A percentile compares a stretch with the other conserved stretches of the same genome.
Conservation (phyloP, 92 coral and sea anemone species). For the Umimayanthus chanpuru region DNA sequence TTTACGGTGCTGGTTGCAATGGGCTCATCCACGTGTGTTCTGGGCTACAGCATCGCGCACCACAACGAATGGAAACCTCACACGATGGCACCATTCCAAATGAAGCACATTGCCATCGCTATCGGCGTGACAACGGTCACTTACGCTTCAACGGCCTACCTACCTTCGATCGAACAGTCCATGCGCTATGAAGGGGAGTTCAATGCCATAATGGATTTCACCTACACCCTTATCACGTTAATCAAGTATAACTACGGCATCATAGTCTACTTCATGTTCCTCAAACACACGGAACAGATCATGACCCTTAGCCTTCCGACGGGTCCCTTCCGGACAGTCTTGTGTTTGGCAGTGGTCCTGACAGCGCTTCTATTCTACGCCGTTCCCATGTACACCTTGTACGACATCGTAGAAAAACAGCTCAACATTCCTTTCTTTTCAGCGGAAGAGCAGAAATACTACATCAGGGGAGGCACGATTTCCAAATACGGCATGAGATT, state of each 20-base stretch:
- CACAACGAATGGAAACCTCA: constrained; percentile 79
- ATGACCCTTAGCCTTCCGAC: constrained; percentile 86
- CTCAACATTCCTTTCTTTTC: constrained; percentile 78
- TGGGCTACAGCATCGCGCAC: constrained; percentile 72
- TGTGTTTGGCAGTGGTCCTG: constrained; percentile 73
- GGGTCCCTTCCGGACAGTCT: constrained; percentile 78
- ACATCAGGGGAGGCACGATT: constrained; percentile 59
- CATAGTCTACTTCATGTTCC: constrained; percentile 84
- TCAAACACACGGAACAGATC: constrained; percentile 87
- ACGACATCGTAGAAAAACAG: constrained; percentile 86
- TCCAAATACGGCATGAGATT: constrained; percentile 75
- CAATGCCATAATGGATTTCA: constrained; percentile 92
- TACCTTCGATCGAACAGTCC: constrained; percentile 83
- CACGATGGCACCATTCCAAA: constrained; percentile 67
- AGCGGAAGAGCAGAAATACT: constrained; percentile 69
- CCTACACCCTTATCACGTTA: constrained; percentile 84
- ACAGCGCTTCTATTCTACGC: constrained; percentile 87
- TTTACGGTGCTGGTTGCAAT: constrained; percentile 82
- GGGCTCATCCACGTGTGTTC: constrained; percentile 84
- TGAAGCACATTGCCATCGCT: constrained; percentile 87
- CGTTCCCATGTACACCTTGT: constrained; percentile 87
- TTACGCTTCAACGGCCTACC: constrained; percentile 80
- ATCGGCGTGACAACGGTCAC: constrained; percentile 85
- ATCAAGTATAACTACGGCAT: constrained; percentile 91
- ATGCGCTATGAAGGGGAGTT: constrained; percentile 89